Conservation (phyloP, 2,797 vertebrate genomes). For the Prunella strophiata region DNA sequence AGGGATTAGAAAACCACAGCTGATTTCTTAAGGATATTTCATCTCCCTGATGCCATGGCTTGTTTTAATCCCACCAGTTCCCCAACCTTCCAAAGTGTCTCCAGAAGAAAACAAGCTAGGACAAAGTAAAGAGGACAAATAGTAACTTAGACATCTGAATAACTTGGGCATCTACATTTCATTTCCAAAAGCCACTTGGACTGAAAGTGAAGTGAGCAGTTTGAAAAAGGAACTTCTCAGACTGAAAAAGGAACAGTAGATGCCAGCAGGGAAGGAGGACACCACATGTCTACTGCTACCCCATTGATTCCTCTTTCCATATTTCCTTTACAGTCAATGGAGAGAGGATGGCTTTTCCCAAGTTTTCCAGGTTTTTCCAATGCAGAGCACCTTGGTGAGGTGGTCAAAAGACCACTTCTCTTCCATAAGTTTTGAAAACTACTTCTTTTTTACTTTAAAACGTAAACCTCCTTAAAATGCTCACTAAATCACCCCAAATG, state of each 20-base stretch:
- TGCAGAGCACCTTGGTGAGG: neutral
- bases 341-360: neutral
- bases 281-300: accelerated
- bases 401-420: neutral
- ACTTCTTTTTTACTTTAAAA: neutral
- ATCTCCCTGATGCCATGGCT: neutral
- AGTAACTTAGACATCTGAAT: neutral
- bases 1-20: neutral
- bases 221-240: neutral
- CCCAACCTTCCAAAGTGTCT: neutral
- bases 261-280: neutral
- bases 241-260: neutral
- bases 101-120: neutral
- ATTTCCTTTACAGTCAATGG: neutral
- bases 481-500: neutral
- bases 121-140: neutral
- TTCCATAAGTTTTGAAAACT: neutral
- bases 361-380: neutral
- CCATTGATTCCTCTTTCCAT: neutral
- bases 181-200: neutral
- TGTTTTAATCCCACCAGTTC: neutral
- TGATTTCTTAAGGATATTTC: neutral
- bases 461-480: neutral
- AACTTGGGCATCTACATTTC: neutral
- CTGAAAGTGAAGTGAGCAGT: neutral